phyloP scores from a whole-genome alignment of 2,888 invertebrate genomes.

The Drosophila barbarae region DNA sequence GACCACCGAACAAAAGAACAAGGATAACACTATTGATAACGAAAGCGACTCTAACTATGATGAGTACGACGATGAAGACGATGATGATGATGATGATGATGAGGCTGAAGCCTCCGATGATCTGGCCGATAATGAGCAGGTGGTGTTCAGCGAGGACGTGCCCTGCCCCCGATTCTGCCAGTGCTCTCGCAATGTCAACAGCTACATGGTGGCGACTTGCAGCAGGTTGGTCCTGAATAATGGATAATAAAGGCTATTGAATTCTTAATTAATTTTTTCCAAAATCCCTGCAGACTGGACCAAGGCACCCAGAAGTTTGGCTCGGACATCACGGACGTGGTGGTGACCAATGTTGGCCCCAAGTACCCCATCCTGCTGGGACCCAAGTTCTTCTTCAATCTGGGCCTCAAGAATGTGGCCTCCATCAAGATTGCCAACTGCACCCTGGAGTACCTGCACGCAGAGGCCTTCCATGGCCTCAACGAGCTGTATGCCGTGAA shows the following conservation, averaged over 20 bases:
- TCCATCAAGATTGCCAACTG: conserved; percentile 86
- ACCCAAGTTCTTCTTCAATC: conserved; percentile 82
- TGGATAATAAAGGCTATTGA: rapidly evolving
- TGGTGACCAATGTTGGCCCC: conserved; percentile 84
- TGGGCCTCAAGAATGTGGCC: conserved; percentile 84
- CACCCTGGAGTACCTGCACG: conserved; percentile 84
- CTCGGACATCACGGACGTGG: conserved; percentile 84
- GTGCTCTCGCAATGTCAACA: conserved; percentile 82
- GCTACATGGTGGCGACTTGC: conserved; percentile 84
- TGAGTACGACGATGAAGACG: conserved; percentile 65
- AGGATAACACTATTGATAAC: conserved; percentile 64
- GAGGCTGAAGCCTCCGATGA: conserved; percentile 73
- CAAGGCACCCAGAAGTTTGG: conserved; percentile 85
- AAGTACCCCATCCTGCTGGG: conserved; percentile 83
- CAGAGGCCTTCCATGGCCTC: conserved; percentile 86
- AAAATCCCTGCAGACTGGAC: conserved; percentile 80
- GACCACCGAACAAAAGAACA: conserved; percentile 38
- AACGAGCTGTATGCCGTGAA: conserved; percentile 85
- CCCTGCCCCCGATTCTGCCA: conserved; percentile 84
- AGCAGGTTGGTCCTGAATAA: conserved; percentile 79
- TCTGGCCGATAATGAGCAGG: conserved; percentile 74
- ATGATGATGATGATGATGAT: conserved; percentile 70
- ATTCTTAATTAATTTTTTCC: neutral
- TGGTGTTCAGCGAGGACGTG: conserved; percentile 77
- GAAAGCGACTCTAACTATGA: conserved; percentile 64